Evolutionary conservation across 2,113 vertebrate genomes (phyloP).

Genomic region (Alexandromys fortis): DNA sequence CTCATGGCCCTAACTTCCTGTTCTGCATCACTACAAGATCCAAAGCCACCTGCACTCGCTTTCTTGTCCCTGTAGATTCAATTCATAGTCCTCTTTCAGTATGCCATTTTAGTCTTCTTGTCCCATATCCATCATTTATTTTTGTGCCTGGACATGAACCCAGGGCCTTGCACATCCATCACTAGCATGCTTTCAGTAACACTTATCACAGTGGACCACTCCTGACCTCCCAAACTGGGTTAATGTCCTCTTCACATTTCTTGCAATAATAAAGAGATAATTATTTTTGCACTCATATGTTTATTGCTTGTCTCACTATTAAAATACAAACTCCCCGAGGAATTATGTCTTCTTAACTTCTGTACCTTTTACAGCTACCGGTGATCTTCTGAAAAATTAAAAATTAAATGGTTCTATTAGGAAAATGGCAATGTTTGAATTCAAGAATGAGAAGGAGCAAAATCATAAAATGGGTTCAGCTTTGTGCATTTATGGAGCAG

Average conservation of each 20-base stretch:
- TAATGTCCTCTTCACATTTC: neutral
- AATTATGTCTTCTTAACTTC: slow-evolving; percentile 14
- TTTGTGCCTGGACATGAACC: neutral
- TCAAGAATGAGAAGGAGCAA: neutral
- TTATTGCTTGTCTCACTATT: neutral
- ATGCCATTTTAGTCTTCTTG: neutral
- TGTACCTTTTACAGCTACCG: neutral
- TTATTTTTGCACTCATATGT: neutral
- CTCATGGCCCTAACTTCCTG: neutral
- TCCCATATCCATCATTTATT: neutral
- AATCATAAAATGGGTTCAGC: slow-evolving; percentile 23
- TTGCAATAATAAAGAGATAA: slow-evolving; percentile 4
- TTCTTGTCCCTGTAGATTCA: neutral
- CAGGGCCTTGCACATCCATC: neutral
- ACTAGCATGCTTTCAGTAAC: neutral
- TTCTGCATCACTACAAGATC: neutral
- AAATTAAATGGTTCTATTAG: neutral
- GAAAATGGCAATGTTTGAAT: slow-evolving; percentile 5
- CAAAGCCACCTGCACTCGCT: neutral
- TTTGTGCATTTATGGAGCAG: slow-evolving; percentile 32
- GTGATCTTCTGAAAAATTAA: neutral
- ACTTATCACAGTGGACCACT: neutral
- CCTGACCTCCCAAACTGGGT: neutral
- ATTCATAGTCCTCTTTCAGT: neutral
- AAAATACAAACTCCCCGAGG: slow-evolving; percentile 34